Base-by-base conservation (phyloP, 2,888 invertebrate species). In the Xestia c-nigrum region DNA sequence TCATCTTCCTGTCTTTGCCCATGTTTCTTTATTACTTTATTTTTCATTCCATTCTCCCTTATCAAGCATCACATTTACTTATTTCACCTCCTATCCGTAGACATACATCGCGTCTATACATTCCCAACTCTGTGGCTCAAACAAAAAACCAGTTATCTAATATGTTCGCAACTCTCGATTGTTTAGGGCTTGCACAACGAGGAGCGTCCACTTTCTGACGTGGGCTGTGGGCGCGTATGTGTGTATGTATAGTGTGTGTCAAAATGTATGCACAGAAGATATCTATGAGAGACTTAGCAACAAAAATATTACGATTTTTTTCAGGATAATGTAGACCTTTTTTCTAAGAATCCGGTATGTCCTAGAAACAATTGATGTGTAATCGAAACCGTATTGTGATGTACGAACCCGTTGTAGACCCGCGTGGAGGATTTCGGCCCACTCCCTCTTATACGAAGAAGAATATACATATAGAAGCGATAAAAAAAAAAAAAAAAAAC, bases 101-200 rank as follows among this genome's bases (percentile, higher is more conserved):
- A n/a, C n/a, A n/a, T n/a, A n/a, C n/a, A n/a, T n/a, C n/a, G 7
- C 7, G 5, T 92, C 91, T 91, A 87, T 1, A 55, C 24, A 46
- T 86, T 69, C n/a, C 3, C 73, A 89, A 72, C 80, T 90, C 93
- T 93, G 74, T 85, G 80, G 76, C 66, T 84, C 83, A 86, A 90
- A 91, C 89, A 92, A 92, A 92, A 92, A 91, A 93, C 91, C 89
- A 88, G 94, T 95, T 95, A 93, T 94, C 92, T 93, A 93, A 93
- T 92, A 91, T 90, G 91, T 89, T 90, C 91, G 94, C 93, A 92
- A 91, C 92, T 92, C 91, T 92, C 94, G 95, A 95, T 96, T 96
- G 96, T 95, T 94, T 92, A 89, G 87, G 87, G 88, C 88, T 96
- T 95, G 93, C 94, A 94, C 93, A 96, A 95, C 90, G 74, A 85